phyloP scores from a whole-genome alignment of 2,113 vertebrate genomes.

The Bucco capensis region DNA sequence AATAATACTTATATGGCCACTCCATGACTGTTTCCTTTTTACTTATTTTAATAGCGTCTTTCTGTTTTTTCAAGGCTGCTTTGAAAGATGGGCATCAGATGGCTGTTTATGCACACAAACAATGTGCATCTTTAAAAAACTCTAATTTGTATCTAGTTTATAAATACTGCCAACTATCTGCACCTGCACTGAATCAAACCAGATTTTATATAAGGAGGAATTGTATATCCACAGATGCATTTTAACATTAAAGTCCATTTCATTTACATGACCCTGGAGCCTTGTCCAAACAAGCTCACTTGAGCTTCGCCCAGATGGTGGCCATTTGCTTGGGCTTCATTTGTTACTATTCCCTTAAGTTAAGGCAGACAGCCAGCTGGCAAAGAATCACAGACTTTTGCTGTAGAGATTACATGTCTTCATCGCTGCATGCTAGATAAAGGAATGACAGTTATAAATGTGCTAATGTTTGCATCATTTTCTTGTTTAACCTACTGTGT shows the following conservation, averaged over 20 bases:
- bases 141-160: background rate
- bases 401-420: slow-evolving; percentile 29
- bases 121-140: background rate
- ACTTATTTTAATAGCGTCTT: background rate
- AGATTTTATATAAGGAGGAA: background rate
- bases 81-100: background rate
- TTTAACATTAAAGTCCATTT: slow-evolving; percentile 66
- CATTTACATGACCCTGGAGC: slow-evolving; percentile 72
- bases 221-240: slow-evolving; percentile 45
- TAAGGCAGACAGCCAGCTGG: slow-evolving; percentile 70
- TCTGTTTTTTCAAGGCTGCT: background rate
- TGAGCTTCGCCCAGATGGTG: slow-evolving; percentile 82
- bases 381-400: slow-evolving; percentile 15
- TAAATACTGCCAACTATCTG: background rate
- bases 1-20: background rate
- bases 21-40: background rate
- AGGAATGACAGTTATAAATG: slow-evolving; percentile 1
- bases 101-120: background rate
- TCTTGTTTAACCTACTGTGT: background rate
- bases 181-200: slow-evolving; percentile 23
- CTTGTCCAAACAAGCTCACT: slow-evolving; percentile 73
- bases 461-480: background rate
- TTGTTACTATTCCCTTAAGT: slow-evolving; percentile 67
- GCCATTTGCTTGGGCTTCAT: slow-evolving; percentile 77
- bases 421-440: slow-evolving; percentile 23